Base-by-base conservation (phyloP, 2,113 vertebrate species). In the Neotoma lepida region DNA sequence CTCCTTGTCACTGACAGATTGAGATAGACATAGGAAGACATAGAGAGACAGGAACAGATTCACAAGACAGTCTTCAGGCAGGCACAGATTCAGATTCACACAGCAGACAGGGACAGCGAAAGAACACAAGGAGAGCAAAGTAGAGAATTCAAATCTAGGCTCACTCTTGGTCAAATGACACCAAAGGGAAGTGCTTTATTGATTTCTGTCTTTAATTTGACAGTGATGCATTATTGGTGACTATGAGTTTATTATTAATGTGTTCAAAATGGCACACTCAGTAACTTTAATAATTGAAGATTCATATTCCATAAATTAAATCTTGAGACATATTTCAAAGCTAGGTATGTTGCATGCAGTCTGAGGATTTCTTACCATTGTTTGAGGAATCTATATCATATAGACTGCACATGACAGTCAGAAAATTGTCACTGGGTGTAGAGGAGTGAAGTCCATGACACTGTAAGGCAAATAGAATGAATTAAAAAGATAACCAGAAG, bases 221-320 rank as follows among this genome's bases (percentile, higher is more conserved):
- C n/a, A 82, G 39, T 61, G 80, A 82, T 63, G 56, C 56, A 82
- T 61, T 82, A 61, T 82, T 82, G 80, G 56, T 82, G 80, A 82
- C 80, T 82, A 61, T 63, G 80, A 82, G 80, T 82, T 82, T 61
- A 82, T 82, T 82, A 82, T 82, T 82, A 61, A 82, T 82, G 56
- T 30, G 80, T 82, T 82, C 56, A 82, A 82, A 82, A 82, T 63
- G 80, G 80, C 56, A 82, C 8, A 61, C n/a, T 61, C 35, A 77
- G 35, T 61, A 88, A 87, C 46, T 88, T 68, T 85, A 88, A 78
- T 90, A 85, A 84, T 58, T 89, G 68, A 94, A 84, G 24, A 92
- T 88, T 94, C 30, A 9, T 94, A 73, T 78, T 88, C 56, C 7
- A 88, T 80, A 90, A 87, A 80, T 92, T 90, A 73, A 56, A 91